These are phyloP conservation scores for Lasioglossum marginatum DNA, from an alignment of 2,888 invertebrate genomes.

Conservation along the genomic window DNA sequence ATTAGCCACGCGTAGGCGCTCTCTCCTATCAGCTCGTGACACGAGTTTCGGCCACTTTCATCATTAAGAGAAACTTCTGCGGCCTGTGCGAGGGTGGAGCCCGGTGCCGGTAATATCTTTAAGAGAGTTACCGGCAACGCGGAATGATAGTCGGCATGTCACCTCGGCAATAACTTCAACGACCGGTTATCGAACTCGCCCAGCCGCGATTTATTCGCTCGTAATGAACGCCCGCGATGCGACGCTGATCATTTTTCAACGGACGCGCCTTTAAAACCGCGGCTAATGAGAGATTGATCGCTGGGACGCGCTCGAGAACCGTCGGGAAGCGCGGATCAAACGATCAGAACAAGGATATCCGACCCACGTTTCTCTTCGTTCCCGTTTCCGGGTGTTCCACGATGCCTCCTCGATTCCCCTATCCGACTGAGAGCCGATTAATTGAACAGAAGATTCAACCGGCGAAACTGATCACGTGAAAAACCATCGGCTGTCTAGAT, in stretches of 20 bases:
- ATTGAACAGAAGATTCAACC: neutral
- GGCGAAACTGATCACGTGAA: too few species aligned
- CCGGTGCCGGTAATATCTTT: slow-evolving; percentile 61
- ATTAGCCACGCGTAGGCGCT: slow-evolving; percentile 71
- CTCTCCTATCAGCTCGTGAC: slow-evolving; percentile 68
- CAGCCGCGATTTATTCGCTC: slow-evolving; percentile 27
- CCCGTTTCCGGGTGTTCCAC: neutral
- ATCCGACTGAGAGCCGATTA: neutral
- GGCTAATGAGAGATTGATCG: slow-evolving; percentile 16
- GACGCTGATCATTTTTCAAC: slow-evolving; percentile 5
- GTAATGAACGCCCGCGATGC: slow-evolving; percentile 13
- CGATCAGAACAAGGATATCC: neutral
- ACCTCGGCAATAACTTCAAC: slow-evolving; percentile 53
- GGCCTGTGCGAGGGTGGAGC: slow-evolving; percentile 49
- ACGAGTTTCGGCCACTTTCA: slow-evolving; percentile 67
- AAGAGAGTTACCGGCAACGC: slow-evolving; percentile 49
- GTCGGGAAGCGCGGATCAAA: neutral
- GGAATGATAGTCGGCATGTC: slow-evolving; percentile 48
- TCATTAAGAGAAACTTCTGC: slow-evolving; percentile 73
- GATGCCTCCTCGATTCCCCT: neutral
- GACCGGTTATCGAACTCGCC: slow-evolving; percentile 41
- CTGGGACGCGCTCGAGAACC: neutral
- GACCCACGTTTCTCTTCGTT: neutral
- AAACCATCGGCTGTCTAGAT: neutral
- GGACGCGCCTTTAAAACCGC: neutral